Evolutionary conservation across 2,797 vertebrate species (phyloP), one percentile per base, ranked within the genome.

Genomic region (Arnoldichthys spilopterus): DNA sequence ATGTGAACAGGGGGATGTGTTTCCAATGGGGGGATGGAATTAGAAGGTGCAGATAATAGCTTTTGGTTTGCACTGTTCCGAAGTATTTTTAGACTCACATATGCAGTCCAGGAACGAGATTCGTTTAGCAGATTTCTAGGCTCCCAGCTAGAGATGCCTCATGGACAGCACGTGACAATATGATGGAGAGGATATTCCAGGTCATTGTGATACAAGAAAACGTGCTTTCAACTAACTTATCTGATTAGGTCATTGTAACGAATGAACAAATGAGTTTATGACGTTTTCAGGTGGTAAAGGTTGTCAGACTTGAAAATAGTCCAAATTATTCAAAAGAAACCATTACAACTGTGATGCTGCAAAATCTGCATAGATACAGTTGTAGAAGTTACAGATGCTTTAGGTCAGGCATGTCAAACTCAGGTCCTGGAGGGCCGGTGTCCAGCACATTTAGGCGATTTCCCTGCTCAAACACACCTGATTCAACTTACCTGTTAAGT

Each of bases 1-100:
- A 84, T 78, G 85, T 86, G 89, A 92, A 91, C 90, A 90, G 90
- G 91, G 91, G 85, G 87, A 93, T 92, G 83, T 92, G 92, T 93
- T 82, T 86, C 86, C 76, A 45, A 45, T 88, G 92, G 92, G 91
- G 93, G 87, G 81, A 88, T 81, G 88, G 91, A 92, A 93, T 93
- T 94, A 93, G 83, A 83, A 78, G 80, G 66, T 30, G 71, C 82
- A 84, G 82, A 79, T 86, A 88, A 90, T 85, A 86, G 88, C 85
- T 87, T 86, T 79, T 80, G 82, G 82, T 80, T 80, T 80, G 64
- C 79, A 84, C 68, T 74, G 80, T 84, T 82, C 77, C 68, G 12
- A 24, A 40, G 75, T 91, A 90, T 90, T 90, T 91, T 93, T 88
- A 91, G 85, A 89, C 85, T 90, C 62, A 88, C 90, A 87, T 77